A percentile compares a stretch with the other conserved stretches of the same genome.
phyloP scores from a whole-genome alignment of 2,888 invertebrate genomes.

The Diaprepes abbreviatus region DNA sequence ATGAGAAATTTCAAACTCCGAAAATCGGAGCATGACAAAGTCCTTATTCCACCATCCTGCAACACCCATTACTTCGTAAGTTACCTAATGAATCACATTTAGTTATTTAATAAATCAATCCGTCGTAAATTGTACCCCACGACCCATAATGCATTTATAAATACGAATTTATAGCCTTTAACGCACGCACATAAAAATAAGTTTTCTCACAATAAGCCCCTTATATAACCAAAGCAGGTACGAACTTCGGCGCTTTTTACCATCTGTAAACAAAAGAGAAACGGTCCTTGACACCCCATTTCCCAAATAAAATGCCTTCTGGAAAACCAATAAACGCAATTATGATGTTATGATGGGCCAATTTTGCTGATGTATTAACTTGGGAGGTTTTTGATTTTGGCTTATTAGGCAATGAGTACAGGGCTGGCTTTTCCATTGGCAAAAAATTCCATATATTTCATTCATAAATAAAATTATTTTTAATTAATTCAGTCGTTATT shows the following conservation, averaged over 20 bases:
- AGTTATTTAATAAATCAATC: too few species aligned
- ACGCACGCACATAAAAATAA: slow-evolving; percentile 12
- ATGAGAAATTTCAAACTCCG: too few species aligned
- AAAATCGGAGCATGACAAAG: too few species aligned
- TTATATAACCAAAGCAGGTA: slow-evolving; percentile 2
- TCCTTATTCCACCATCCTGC: too few species aligned
- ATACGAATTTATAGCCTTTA: neutral
- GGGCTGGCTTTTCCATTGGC: neutral
- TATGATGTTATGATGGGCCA: slow-evolving; percentile 34
- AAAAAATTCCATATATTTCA: too few species aligned
- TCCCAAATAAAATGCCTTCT: slow-evolving; percentile 15
- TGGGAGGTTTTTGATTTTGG: slow-evolving; percentile 9
- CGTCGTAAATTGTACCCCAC: too few species aligned
- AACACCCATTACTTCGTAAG: too few species aligned
- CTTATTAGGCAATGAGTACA: slow-evolving; percentile 7
- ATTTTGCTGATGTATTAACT: slow-evolving; percentile 27
- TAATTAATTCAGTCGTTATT: too few species aligned
- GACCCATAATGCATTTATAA: neutral
- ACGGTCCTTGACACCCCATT: slow-evolving; percentile 27
- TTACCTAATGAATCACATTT: too few species aligned
- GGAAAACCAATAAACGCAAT: slow-evolving; percentile 35
- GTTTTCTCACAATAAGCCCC: neutral
- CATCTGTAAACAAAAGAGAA: slow-evolving; percentile 32
- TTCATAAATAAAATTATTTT: too few species aligned
- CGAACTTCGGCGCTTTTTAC: slow-evolving; percentile 9